Conservation (phyloP, 2,888 invertebrate species). For the Mesoligia furuncula region DNA sequence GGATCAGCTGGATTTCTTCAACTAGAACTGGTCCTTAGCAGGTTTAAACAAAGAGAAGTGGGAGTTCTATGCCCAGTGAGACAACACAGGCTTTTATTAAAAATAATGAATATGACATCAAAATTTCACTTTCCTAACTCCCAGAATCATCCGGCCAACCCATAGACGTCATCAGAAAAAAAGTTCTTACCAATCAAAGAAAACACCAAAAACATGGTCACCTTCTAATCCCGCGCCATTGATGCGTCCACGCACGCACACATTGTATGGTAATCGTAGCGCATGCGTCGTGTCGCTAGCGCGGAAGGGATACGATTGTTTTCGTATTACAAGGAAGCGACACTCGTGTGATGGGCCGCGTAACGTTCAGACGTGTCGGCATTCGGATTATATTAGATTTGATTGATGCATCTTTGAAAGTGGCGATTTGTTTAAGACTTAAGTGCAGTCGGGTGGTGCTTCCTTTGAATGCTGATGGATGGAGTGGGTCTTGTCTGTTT, state of each 20-base stretch:
- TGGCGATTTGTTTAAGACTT: slow-evolving; percentile 39
- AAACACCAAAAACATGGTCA: slow-evolving; percentile 44
- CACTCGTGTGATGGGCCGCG: slow-evolving; percentile 59
- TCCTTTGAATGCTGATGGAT: slow-evolving; percentile 14
- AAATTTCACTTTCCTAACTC: background rate
- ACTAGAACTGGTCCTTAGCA: too few relatives aligned
- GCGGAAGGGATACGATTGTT: slow-evolving; percentile 74
- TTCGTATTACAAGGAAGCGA: slow-evolving; percentile 67
- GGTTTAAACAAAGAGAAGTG: background rate
- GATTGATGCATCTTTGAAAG: slow-evolving; percentile 51
- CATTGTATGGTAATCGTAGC: slow-evolving; percentile 88
- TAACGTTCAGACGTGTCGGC: slow-evolving; percentile 49
- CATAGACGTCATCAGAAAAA: background rate
- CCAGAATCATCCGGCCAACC: background rate
- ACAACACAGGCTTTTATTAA: too few relatives aligned
- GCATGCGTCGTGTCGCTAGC: slow-evolving; percentile 69
- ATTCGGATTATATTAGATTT: slow-evolving; percentile 50
- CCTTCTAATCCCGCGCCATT: slow-evolving; percentile 68
- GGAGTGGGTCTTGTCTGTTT: background rate
- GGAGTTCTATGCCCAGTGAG: too few relatives aligned
- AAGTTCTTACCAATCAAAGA: background rate
- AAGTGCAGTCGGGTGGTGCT: slow-evolving; percentile 1
- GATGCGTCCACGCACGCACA: slow-evolving; percentile 82
- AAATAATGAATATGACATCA: too few relatives aligned
- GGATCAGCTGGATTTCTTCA: too few relatives aligned